Base-by-base conservation (phyloP, 2,888 invertebrate species). In the Drosophila maculinotata region DNA sequence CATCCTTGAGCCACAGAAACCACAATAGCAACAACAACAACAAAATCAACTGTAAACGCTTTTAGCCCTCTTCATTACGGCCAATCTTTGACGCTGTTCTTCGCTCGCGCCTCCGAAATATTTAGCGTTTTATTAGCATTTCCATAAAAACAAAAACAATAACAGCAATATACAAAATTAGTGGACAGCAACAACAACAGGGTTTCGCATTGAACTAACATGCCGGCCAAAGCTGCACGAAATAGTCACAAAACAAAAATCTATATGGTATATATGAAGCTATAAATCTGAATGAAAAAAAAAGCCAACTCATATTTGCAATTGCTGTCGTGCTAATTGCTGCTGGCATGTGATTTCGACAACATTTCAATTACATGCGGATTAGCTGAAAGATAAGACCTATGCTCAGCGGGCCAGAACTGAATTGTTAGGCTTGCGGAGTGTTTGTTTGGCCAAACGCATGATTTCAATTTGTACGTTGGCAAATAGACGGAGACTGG, bases 361-460 rank as follows among this genome's bases (percentile, higher is more conserved):
- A 82, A 77, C 75, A 79, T 77, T 68, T 85, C 85, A 82, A 85
- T 82, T 85, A 79, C 64, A 59, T 17, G 54, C 52, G 41, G 65
- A 57, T 63, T 59, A 57, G 51, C 39, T 25, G 17, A 30, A 36
- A 39, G 44, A 38, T 23, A 59, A 44, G 25, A 59, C 17, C 26
- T n/a, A 38, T 45, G 45, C 35, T 33, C 28, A 58, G 8, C 15
- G 14, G 44, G 12, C 33, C 54, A 56, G 62, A 51, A 45, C 33
- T 23, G 31, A 26, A 26, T 17, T 36, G 10, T 14, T n/a, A n/a
- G n/a, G n/a, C n/a, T n/a, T 23, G 23, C 8, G 23, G 15, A n/a
- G n/a, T n/a, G n/a, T n/a, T n/a, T n/a, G n/a, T n/a, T n/a, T 31
- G 35, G 30, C 23, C 33, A 67, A 67, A 79, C 65, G 59, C 79